Evolutionary conservation across 2,888 invertebrate genomes (phyloP), one percentile per base, ranked within the genome.

Genomic region (Lithophane leautieri): DNA sequence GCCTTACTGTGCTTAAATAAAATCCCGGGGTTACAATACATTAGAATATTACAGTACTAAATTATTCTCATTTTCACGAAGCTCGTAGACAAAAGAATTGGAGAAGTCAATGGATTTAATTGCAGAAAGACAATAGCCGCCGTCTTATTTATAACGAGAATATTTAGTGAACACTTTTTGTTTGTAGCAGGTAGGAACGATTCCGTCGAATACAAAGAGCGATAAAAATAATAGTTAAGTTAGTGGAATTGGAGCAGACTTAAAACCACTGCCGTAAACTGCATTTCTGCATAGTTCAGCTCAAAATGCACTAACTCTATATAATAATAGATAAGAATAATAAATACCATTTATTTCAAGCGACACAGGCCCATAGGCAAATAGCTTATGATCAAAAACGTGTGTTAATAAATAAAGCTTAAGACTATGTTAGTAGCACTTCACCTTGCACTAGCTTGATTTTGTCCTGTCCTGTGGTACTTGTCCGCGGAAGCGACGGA

Each of bases 51-150:
- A 28, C n/a, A 70, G 58, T 28, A 56, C 28, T 44, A 56, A 70
- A 83, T 73, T 62, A 74, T 73, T 60, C 66, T 70, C 67, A 68
- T 70, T 66, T 62, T 54, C 58, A 22, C 40, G 42, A 73, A 73
- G 58, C 67, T 60, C 25, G 14, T 22, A 42, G 66, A 56, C 70
- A 79, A 68, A 81, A 83, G 58, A 62, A 70, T 67, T 66, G 8
- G 70, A 70, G 52, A 58, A 56, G 34, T 66, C 61, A 66, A 61
- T 69, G 25, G 62, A 34, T 68, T 73, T 83, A 66, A 79, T 79
- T 60, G 70, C 14, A 25, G n/a, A 22, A 28, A 70, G 58, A 70
- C 28, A 68, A 63, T 76, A 50, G 58, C 73, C 50, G 52, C 58
- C n/a, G 8, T 70, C 28, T 69, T 56, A 44, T 44, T 69, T 19